These are phyloP conservation scores for Neoarius graeffei DNA, from an alignment of 2,113 vertebrate genomes.

Conservation along the genomic window DNA sequence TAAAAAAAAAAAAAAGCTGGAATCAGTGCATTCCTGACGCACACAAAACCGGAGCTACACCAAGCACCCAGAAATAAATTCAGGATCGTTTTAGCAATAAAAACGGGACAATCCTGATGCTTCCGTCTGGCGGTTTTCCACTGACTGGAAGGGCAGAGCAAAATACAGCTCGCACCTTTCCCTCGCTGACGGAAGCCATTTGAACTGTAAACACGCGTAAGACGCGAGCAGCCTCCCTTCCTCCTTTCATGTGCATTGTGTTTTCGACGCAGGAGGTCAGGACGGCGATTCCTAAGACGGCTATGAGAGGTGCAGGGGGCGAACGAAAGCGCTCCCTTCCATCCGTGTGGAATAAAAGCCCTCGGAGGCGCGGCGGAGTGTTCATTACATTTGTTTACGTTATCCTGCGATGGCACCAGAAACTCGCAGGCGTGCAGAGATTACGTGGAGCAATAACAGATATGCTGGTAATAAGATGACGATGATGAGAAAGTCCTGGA, in stretches of 20 bases:
- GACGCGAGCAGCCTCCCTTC: neutral
- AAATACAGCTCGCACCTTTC: neutral
- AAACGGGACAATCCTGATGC: neutral
- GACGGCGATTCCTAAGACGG: constrained; percentile 16
- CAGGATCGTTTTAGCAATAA: neutral
- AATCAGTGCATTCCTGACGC: neutral
- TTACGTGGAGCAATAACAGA: constrained; percentile 38
- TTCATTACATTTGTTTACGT: constrained; percentile 56
- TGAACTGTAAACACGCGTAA: neutral
- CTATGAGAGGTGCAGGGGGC: neutral
- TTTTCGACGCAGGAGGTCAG: constrained; percentile 8
- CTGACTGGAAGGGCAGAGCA: neutral
- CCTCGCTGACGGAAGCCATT: neutral
- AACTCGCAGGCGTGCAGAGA: constrained; percentile 13
- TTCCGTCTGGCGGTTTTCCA: neutral
- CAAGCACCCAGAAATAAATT: neutral
- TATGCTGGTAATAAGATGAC: constrained; percentile 40
- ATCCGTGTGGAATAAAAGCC: constrained; percentile 33
- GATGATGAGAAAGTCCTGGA: constrained; percentile 44
- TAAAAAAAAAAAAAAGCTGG: neutral
- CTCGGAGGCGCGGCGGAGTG: constrained; percentile 5
- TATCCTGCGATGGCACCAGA: constrained; percentile 29
- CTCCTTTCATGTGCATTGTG: neutral
- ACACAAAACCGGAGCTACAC: neutral
- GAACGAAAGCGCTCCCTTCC: constrained; percentile 23